A percentile compares a stretch with the other conserved stretches of the same genome.
These are phyloP conservation scores for Leptopilina clavipes DNA, from an alignment of 1,140 invertebrate species.

Conservation along the genomic window DNA sequence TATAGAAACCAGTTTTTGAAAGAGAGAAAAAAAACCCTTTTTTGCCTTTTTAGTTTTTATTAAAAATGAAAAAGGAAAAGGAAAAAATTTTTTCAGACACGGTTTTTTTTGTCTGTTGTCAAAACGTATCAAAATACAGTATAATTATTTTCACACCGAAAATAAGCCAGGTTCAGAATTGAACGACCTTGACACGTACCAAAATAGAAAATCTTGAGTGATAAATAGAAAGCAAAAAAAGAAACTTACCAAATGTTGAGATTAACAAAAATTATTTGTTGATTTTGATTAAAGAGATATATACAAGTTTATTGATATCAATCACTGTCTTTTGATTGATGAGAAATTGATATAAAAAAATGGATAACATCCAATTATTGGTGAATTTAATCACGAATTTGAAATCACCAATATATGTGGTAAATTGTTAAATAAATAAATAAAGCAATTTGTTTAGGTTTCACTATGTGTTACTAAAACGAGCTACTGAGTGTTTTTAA, in stretches of 20 bases:
- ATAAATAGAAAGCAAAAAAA: not conserved
- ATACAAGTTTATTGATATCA: not conserved
- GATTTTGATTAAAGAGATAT: not conserved
- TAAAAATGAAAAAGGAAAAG: not conserved
- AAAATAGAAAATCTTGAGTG: slow-evolving; percentile 1
- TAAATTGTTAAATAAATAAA: not conserved
- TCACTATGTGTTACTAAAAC: not conserved
- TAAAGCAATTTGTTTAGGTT: slow-evolving; percentile 1
- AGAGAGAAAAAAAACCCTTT: too few relatives aligned
- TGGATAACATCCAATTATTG: not conserved
- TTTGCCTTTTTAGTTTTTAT: not conserved
- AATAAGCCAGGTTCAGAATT: not conserved
- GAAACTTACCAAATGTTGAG: slow-evolving; percentile 3
- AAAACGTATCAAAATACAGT: not conserved
- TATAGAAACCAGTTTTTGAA: too few relatives aligned
- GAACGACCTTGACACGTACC: slow-evolving; percentile 13
- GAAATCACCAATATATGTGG: not conserved
- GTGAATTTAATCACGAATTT: not conserved
- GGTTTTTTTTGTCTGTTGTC: not conserved
- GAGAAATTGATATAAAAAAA: not conserved
- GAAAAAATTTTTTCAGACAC: not conserved
- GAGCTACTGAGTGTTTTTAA: slow-evolving; percentile 33
- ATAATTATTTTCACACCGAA: not conserved
- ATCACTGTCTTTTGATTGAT: not conserved
- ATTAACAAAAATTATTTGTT: not conserved